These are phyloP conservation scores for Gila robusta DNA, from an alignment of 2,797 vertebrate genomes.

Conservation along the genomic window DNA sequence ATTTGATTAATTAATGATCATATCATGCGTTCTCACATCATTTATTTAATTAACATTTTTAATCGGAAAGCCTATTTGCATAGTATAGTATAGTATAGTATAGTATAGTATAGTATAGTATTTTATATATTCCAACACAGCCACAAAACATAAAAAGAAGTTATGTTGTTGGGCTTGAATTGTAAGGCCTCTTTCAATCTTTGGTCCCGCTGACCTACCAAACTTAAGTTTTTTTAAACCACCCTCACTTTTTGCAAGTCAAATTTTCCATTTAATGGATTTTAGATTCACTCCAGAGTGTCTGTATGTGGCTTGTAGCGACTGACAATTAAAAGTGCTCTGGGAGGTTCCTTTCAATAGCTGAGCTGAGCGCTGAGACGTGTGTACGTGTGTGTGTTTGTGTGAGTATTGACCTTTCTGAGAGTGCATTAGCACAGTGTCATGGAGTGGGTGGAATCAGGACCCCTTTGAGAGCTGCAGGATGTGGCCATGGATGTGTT, in stretches of 20 bases:
- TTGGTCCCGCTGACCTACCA: neutral
- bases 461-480: constrained; percentile 52
- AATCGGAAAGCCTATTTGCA: neutral
- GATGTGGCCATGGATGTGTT: constrained; percentile 49
- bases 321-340: constrained; percentile 43
- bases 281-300: constrained; percentile 22
- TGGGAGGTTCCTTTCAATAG: constrained; percentile 39
- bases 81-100: too few relatives aligned
- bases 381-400: constrained; percentile 30
- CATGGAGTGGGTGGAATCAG: constrained; percentile 55
- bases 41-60: neutral
- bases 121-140: neutral
- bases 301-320: constrained; percentile 12
- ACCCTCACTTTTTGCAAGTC: neutral
- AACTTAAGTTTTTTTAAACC: neutral
- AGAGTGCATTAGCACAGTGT: constrained; percentile 53
- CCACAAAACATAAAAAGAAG: neutral
- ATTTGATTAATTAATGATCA: neutral
- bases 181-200: neutral
- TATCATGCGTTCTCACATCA: neutral
- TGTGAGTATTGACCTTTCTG: constrained; percentile 49
- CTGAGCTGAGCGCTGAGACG: neutral
- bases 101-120: neutral
- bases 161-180: neutral
- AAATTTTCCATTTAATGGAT: constrained; percentile 26